Evolutionary conservation across 2,113 vertebrate species (phyloP).

Genomic region (Ploceus nigricollis): DNA sequence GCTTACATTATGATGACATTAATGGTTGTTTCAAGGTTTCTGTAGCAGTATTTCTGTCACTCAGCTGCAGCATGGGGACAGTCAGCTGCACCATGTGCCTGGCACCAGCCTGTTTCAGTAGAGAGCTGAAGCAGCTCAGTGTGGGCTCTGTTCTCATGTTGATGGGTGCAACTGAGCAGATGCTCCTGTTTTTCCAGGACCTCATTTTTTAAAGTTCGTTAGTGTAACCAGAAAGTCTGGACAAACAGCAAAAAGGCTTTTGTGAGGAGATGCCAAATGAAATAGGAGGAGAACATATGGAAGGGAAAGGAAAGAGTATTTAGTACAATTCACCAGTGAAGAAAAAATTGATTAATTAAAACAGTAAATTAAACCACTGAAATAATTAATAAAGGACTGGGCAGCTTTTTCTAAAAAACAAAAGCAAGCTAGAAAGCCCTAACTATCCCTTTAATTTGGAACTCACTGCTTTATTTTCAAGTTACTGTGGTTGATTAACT

Average conservation of each 20-base stretch:
- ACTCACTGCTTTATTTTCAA: not conserved
- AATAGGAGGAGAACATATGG: not conserved
- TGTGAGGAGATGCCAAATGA: not conserved
- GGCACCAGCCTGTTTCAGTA: not conserved
- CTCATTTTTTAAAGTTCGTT: accelerated
- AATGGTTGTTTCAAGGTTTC: not conserved
- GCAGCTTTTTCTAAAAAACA: not conserved
- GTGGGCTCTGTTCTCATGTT: not conserved
- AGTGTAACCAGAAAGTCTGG: not conserved
- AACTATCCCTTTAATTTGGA: not conserved
- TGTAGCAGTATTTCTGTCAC: not conserved
- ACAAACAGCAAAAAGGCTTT: not conserved
- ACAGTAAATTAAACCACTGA: not conserved
- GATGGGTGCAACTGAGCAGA: not conserved
- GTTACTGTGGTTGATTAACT: not conserved
- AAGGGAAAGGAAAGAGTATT: not conserved
- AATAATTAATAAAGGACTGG: not conserved
- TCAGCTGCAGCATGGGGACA: not conserved
- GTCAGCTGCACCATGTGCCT: not conserved
- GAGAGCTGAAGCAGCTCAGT: not conserved
- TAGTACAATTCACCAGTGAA: not conserved
- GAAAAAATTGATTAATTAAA: not conserved
- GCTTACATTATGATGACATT: accelerated
- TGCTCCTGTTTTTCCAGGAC: not conserved
- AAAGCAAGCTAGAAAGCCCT: not conserved